Conservation (phyloP, 2,888 invertebrate genomes). For the Liposcelis brunnea region DNA sequence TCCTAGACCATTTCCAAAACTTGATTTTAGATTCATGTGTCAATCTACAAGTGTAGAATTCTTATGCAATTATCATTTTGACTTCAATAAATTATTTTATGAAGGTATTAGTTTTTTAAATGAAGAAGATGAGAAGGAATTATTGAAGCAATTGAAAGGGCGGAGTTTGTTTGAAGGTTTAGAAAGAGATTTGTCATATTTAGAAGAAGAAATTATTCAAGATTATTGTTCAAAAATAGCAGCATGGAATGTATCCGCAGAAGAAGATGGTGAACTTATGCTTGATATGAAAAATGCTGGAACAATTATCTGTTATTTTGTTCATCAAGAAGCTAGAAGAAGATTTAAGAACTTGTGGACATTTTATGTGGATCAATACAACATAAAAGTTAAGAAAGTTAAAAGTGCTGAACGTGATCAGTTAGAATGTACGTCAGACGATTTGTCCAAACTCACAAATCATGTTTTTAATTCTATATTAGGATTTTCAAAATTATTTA, state of each 20-base stretch:
- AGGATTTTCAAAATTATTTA: constrained; percentile 7
- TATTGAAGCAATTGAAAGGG: not conserved
- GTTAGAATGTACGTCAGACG: not conserved
- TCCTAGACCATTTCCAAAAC: not conserved
- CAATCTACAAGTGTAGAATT: not conserved
- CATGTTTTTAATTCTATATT: not conserved
- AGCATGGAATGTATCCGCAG: not conserved
- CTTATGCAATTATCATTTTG: not conserved
- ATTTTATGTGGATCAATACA: not conserved
- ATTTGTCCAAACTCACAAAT: not conserved
- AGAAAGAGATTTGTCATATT: not conserved
- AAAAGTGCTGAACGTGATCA: not conserved
- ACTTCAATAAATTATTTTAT: not conserved
- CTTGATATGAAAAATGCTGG: not conserved
- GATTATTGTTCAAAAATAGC: not conserved
- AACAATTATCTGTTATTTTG: not conserved
- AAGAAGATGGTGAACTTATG: not conserved
- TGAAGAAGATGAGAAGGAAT: not conserved
- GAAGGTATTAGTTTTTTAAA: not conserved
- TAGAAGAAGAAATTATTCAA: not conserved
- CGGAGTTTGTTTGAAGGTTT: not conserved
- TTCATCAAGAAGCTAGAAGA: not conserved
- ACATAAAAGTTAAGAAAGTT: not conserved
- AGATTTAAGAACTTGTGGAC: not conserved
- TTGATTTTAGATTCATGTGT: not conserved